Conservation (phyloP, 1,140 invertebrate genomes). For the Aphelenchoides fujianensis region DNA sequence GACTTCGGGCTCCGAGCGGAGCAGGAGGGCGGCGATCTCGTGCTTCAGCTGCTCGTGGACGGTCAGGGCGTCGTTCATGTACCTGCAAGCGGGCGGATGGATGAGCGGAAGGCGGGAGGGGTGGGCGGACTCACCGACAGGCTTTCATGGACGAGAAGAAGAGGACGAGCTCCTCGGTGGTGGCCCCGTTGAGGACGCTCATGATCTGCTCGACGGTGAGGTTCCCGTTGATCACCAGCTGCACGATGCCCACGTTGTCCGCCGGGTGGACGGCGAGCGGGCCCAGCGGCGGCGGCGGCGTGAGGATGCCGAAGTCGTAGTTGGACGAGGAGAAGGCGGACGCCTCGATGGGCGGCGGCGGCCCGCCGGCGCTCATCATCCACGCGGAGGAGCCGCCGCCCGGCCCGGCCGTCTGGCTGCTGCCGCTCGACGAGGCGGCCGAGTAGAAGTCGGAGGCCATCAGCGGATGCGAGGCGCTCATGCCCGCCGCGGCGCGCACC, state of each 20-base stretch:
- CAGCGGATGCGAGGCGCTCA: too few species aligned
- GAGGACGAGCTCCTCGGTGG: background rate
- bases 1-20: background rate
- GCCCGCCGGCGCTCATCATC: too few species aligned
- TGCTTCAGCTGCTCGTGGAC: background rate
- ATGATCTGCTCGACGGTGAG: background rate
- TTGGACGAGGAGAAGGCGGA: too few species aligned
- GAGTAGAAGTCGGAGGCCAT: too few species aligned
- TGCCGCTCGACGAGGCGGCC: too few species aligned
- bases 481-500: too few species aligned
- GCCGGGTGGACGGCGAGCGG: background rate
- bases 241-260: background rate
- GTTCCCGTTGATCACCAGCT: background rate
- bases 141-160: background rate
- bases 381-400: too few species aligned
- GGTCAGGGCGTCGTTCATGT: background rate
- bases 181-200: background rate
- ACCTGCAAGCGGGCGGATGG: background rate
- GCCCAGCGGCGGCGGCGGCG: background rate
- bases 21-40: background rate
- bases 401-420: too few species aligned
- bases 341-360: too few species aligned
- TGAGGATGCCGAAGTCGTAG: background rate
- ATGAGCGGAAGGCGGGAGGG: too few species aligned
- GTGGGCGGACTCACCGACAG: background rate